Evolutionary conservation across 1,140 invertebrate genomes (phyloP).

Genomic region (Lutraria rhynchaena): DNA sequence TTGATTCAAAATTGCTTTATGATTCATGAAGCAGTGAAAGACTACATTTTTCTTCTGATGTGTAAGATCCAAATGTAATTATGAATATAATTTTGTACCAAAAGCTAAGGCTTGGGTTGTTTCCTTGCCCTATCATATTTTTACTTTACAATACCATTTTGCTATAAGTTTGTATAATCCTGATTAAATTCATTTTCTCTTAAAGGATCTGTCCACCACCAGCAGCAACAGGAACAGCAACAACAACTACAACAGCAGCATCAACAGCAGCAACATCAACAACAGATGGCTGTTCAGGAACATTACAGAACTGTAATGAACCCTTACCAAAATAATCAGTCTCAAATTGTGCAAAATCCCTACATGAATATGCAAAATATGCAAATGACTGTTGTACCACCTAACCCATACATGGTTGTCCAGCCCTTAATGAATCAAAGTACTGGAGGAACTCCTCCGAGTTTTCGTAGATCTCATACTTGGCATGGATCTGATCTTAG

Average conservation of each 20-base stretch:
- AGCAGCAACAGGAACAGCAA: conserved; percentile 5
- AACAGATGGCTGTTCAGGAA: not conserved
- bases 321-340: conserved; percentile 34
- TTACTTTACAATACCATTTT: not conserved
- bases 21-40: not conserved
- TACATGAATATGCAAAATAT: conserved; percentile 6
- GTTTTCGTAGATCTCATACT: conserved; percentile 39
- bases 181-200: not conserved
- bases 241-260: conserved; percentile 41
- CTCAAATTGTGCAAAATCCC: not conserved
- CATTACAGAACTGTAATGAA: conserved; percentile 5
- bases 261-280: conserved; percentile 40
- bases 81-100: not conserved
- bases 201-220: conserved; percentile 44
- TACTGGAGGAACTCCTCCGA: not conserved
- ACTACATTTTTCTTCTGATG: not conserved
- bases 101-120: not conserved
- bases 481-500: conserved; percentile 43
- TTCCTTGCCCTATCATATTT: not conserved
- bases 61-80: not conserved
- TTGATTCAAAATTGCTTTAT: not conserved
- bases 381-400: conserved; percentile 8
- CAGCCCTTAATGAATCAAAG: conserved; percentile 5
- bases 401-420: conserved; percentile 25
- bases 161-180: not conserved